phyloP scores from a whole-genome alignment of 2,113 vertebrate species.

The Cichladusa arquata region DNA sequence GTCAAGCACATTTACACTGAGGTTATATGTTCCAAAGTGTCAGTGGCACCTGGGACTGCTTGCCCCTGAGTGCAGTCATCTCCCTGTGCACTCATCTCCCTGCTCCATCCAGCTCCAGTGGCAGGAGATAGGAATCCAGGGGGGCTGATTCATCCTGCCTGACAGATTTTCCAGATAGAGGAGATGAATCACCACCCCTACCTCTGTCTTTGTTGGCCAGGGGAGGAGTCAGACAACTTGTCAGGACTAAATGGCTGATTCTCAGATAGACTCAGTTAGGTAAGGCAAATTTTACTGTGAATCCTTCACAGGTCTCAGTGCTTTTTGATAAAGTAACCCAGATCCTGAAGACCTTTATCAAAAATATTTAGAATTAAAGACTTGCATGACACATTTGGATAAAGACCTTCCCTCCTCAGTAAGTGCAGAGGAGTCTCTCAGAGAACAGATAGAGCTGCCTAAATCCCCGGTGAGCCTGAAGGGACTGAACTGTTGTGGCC shows the following conservation, averaged over 20 bases:
- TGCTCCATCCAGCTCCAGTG: not conserved
- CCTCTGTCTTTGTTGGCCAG: not conserved
- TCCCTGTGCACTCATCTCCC: not conserved
- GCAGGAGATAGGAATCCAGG: conserved; percentile 14
- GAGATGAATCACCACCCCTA: conserved; percentile 28
- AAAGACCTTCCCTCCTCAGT: not conserved
- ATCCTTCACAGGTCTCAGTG: not conserved
- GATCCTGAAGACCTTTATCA: not conserved
- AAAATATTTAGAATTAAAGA: not conserved
- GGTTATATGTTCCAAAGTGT: conserved; percentile 6
- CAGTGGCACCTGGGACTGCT: conserved; percentile 12
- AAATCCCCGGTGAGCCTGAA: not conserved
- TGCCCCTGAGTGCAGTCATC: not conserved
- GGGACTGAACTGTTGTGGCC: not conserved
- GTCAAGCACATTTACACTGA: conserved; percentile 43
- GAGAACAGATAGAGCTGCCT: not conserved
- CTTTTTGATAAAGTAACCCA: not conserved
- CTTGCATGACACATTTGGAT: not conserved
- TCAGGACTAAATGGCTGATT: conserved; percentile 33
- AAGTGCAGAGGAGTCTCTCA: not conserved
- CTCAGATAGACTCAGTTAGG: conserved; percentile 32
- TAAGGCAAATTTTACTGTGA: not conserved
- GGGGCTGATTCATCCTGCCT: conserved; percentile 57
- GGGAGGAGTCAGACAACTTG: conserved; percentile 32
- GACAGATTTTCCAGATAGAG: conserved; percentile 49